Evolutionary conservation across 2,888 invertebrate species (phyloP), one percentile per base, ranked within the genome.

Genomic region (Eilema depressum): DNA sequence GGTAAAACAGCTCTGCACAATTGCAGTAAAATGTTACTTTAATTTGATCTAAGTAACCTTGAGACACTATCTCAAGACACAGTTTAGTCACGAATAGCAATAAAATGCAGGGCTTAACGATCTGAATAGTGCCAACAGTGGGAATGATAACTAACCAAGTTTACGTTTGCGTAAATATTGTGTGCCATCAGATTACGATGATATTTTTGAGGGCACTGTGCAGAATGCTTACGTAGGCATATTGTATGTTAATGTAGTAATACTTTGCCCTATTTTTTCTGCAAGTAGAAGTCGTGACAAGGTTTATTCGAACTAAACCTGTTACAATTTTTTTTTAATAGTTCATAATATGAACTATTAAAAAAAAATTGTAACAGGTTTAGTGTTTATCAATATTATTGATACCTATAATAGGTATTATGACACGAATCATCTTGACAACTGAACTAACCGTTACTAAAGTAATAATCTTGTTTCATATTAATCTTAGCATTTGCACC

Each of bases 121-220:
- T 75, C 75, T 75, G 76, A 80, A 75, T 78, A 78, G 78, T 78
- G 73, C 68, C 20, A 47, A 53, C 53, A 53, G 76, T 76, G 75
- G 78, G 71, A 75, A 75, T 66, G 76, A 78, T 69, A 80, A 77
- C 68, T 75, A 74, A 70, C 69, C 67, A 71, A 62, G 64, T 73
- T 70, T 67, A 23, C 10, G 37, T 69, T 69, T 63, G 57, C 57
- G 63, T 37, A 63, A 64, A 65, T 26, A 12, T 37, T 68, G n/a
- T 26, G 26, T 37, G n/a, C n/a, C 37, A 63, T 68, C 33, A 25
- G 41, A 61, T 68, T 56, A 61, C 68, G 28, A 56, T 53, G 33
- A 37, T 53, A 53, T n/a, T 53, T 68, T 53, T 53, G n/a, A 20
- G 25, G 63, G 10, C 37, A 41, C 4, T 41, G 61, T 23, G 14